These are phyloP conservation scores for Creontiades dilutus DNA, from an alignment of 2,888 invertebrate species.

Conservation along the genomic window DNA sequence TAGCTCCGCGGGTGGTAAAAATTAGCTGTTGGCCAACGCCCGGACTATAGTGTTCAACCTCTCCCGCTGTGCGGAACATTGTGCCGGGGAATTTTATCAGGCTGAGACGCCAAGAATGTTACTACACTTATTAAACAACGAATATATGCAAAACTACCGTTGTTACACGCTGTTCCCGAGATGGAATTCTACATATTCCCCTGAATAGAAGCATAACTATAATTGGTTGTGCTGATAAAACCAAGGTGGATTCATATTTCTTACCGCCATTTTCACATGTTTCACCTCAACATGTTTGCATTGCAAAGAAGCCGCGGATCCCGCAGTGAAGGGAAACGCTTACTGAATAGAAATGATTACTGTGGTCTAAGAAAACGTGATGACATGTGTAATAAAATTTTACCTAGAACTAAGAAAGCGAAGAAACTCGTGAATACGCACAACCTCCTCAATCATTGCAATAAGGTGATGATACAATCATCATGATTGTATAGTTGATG, in stretches of 20 bases:
- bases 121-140: neutral
- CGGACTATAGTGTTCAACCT: neutral
- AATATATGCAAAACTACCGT: neutral
- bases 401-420: too few species aligned
- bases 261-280: neutral
- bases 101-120: neutral
- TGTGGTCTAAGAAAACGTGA: too few species aligned
- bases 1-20: slow-evolving; percentile 42
- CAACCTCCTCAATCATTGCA: too few species aligned
- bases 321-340: neutral
- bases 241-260: neutral
- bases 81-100: slow-evolving; percentile 1
- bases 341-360: too few species aligned
- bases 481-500: too few species aligned
- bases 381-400: too few species aligned
- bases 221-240: neutral
- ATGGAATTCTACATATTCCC: neutral
- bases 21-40: slow-evolving; percentile 40
- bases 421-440: too few species aligned
- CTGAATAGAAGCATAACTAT: neutral
- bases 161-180: neutral
- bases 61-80: slow-evolving; percentile 24
- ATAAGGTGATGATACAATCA: too few species aligned
- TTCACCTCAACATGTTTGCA: neutral
- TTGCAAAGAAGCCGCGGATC: neutral